Evolutionary conservation across 2,888 invertebrate genomes (phyloP).

Genomic region (Dendrolimus houi): DNA sequence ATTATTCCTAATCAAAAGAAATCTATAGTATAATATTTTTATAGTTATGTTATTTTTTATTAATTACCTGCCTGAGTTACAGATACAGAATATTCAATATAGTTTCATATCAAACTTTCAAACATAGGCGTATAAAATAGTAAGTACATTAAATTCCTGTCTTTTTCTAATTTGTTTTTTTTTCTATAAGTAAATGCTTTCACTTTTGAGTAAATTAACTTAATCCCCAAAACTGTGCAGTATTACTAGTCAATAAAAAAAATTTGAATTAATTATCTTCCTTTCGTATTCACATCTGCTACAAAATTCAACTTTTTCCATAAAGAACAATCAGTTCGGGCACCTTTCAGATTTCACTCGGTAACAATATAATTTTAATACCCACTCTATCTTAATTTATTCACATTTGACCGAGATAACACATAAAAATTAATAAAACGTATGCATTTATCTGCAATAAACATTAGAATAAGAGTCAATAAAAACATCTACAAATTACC

Average conservation of each 20-base stretch:
- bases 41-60: no score
- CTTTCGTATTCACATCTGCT: neutral
- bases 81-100: no score
- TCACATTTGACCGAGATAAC: neutral
- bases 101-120: no score
- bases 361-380: neutral
- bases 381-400: neutral
- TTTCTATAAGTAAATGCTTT: no score
- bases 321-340: neutral
- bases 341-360: neutral
- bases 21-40: no score
- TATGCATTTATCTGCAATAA: neutral
- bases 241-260: neutral
- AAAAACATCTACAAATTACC: neutral
- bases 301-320: neutral
- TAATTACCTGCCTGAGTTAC: no score
- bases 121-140: no score
- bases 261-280: neutral
- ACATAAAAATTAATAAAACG: neutral
- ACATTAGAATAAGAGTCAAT: neutral
- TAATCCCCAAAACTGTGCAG: no score
- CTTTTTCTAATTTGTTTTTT: no score
- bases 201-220: no score
- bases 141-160: no score
- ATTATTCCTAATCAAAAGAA: no score